Conservation (phyloP, 2,888 invertebrate species). For the Deroplatys truncata region DNA sequence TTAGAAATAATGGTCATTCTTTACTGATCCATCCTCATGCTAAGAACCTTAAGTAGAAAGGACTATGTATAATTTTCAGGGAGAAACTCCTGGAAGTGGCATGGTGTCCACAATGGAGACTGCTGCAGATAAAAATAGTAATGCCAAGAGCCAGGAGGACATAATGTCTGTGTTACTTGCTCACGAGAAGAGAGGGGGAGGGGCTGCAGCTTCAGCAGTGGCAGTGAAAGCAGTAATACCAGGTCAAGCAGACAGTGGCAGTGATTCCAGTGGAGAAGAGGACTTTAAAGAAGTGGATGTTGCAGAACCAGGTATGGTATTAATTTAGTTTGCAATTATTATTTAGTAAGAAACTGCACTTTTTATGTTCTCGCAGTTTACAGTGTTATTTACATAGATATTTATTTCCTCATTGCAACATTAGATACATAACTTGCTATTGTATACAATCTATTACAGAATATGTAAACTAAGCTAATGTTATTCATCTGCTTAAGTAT, state of each 20-base stretch:
- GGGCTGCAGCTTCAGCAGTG: conserved; percentile 52
- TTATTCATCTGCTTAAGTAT: too few relatives aligned
- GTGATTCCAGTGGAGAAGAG: conserved; percentile 80
- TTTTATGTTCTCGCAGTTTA: not conserved
- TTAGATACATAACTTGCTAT: too few relatives aligned
- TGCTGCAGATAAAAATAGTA: not conserved
- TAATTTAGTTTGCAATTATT: conserved; percentile 34
- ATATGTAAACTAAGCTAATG: too few relatives aligned
- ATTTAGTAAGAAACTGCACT: not conserved
- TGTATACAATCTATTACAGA: too few relatives aligned
- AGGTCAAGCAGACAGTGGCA: conserved; percentile 46
- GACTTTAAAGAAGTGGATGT: conserved; percentile 62
- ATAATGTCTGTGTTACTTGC: conserved; percentile 89
- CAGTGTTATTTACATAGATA: not conserved
- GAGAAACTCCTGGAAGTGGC: not conserved
- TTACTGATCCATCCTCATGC: too few relatives aligned
- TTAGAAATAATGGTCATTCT: too few relatives aligned
- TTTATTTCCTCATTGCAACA: too few relatives aligned
- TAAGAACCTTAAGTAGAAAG: too few relatives aligned
- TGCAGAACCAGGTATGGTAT: conserved; percentile 56
- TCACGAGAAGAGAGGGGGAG: conserved; percentile 74
- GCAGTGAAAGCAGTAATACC: conserved; percentile 55
- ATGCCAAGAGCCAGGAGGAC: conserved; percentile 56
- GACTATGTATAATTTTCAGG: not conserved
- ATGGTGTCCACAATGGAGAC: not conserved